Evolutionary conservation across 2,797 vertebrate species (phyloP), one percentile per base, ranked within the genome.

Genomic region (Botia almorhae): DNA sequence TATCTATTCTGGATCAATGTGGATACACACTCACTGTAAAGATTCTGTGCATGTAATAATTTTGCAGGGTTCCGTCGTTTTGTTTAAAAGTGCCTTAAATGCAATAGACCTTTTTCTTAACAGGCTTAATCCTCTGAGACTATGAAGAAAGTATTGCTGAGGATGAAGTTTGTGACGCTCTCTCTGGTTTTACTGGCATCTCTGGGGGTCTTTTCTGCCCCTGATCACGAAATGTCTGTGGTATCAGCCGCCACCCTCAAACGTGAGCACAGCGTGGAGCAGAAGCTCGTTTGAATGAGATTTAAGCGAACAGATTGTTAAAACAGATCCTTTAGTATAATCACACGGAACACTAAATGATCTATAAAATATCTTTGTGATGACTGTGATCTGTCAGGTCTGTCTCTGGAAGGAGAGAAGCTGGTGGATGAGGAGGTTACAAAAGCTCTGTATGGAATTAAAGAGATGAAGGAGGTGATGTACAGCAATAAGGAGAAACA

Each of bases 381-480:
- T 64, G 19, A 71, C 33, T 33, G 33, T 12, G 26, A 43, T 85
- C 64, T 86, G 84, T 85, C 87, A 98, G 96, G 92, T 82, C 84
- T 96, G 87, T 94, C 95, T 21, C 80, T 90, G 86, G 89, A 91
- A 77, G 96, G 94, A 0, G 94, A 96, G 89, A 92, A 89, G 73
- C 91, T 95, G 17, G 89, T 93, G 85, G 94, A 93, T 1, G 93
- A 95, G 88, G 96, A 96, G 73, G 90, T 97, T 89, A 95, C 86
- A 83, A 94, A 90, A 82, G 96, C 96, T 61, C 91, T 98, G 85
- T 92, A 92, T 7, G 96, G 96, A 46, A 91, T 97, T 81, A 97
- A 94, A 86, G 93, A 96, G 91, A 97, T 98, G 94, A 97, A 93
- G 93, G 93, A 95, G 78, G 90, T 94, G 89, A 96, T 97, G 96